Conservation (phyloP, 2,113 vertebrate genomes). For the Prinia subflava region DNA sequence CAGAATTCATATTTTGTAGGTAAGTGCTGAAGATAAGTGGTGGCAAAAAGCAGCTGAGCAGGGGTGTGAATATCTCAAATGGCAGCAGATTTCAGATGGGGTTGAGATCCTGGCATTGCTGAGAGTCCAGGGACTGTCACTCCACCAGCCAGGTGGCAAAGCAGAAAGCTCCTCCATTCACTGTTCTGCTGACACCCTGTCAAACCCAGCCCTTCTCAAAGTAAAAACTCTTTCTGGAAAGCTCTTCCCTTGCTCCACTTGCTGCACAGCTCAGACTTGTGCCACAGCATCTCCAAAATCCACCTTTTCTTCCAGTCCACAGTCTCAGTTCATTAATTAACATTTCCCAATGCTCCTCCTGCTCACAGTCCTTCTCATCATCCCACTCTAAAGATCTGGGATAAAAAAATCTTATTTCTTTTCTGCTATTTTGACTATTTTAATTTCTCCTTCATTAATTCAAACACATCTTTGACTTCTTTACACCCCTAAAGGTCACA, state of each 20-base stretch:
- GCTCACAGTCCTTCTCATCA: not conserved
- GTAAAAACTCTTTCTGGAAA: not conserved
- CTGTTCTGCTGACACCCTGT: not conserved
- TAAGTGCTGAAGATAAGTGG: not conserved
- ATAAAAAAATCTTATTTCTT: not conserved
- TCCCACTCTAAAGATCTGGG: not conserved
- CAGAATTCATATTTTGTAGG: not conserved
- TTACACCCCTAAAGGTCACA: not conserved
- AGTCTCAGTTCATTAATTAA: not conserved
- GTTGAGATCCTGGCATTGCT: not conserved
- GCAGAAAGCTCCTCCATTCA: not conserved
- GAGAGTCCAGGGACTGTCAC: not conserved
- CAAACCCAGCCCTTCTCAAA: not conserved
- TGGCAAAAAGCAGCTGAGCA: not conserved
- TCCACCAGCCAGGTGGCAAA: not conserved
- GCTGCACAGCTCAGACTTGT: not conserved
- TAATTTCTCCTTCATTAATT: not conserved
- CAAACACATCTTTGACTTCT: not conserved
- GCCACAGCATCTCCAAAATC: not conserved
- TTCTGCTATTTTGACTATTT: not conserved
- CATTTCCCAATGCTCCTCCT: not conserved
- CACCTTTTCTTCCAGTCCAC: not conserved
- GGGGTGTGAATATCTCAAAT: not conserved
- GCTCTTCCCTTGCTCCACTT: not conserved
- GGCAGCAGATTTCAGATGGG: not conserved